Percentiles rank a stretch among this genome's conserved stretches.
These are phyloP conservation scores for Drosophila kepulauana DNA, from an alignment of 1,140 invertebrate genomes.

Conservation along the genomic window DNA sequence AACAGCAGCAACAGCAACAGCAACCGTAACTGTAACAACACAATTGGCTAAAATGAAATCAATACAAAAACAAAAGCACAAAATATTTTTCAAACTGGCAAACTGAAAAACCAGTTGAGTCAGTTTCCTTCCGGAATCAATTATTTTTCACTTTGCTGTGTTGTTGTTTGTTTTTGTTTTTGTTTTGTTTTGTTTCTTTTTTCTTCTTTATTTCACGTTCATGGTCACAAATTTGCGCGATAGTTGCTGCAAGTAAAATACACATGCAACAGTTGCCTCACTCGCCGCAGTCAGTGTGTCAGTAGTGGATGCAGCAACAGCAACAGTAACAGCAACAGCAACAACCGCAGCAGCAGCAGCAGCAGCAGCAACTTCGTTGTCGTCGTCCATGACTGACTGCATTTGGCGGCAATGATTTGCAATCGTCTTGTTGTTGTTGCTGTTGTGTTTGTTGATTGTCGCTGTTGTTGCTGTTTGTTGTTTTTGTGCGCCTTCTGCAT, in stretches of 20 bases:
- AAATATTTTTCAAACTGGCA: conserved; percentile 29
- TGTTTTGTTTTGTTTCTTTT: conserved; percentile 56
- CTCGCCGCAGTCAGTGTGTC: conserved; percentile 50
- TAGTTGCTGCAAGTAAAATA: conserved; percentile 21
- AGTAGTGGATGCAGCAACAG: conserved; percentile 38
- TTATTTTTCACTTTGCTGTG: conserved; percentile 76
- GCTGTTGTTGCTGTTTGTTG: conserved; percentile 15
- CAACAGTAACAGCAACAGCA: conserved; percentile 3
- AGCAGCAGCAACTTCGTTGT: conserved; percentile 9
- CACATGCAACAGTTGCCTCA: conserved; percentile 33
- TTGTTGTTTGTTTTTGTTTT: too few species aligned
- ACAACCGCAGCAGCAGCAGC: conserved; percentile 1
- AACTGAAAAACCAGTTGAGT: conserved; percentile 66
- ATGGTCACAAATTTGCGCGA: conserved; percentile 69
- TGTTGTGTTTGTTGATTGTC: background rate
- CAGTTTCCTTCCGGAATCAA: conserved; percentile 82
- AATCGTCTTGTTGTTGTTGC: conserved; percentile 27
- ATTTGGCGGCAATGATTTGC: conserved; percentile 37
- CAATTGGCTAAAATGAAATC: conserved; percentile 29
- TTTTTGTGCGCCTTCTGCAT: conserved; percentile 27
- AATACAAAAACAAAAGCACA: conserved; percentile 21
- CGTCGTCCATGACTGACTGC: conserved; percentile 45
- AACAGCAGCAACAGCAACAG: conserved; percentile 6
- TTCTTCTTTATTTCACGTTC: conserved; percentile 71
- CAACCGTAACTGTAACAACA: conserved; percentile 1